These are phyloP conservation scores for Phyllotreta cruciferae DNA, from an alignment of 2,888 invertebrate species.

Conservation along the genomic window DNA sequence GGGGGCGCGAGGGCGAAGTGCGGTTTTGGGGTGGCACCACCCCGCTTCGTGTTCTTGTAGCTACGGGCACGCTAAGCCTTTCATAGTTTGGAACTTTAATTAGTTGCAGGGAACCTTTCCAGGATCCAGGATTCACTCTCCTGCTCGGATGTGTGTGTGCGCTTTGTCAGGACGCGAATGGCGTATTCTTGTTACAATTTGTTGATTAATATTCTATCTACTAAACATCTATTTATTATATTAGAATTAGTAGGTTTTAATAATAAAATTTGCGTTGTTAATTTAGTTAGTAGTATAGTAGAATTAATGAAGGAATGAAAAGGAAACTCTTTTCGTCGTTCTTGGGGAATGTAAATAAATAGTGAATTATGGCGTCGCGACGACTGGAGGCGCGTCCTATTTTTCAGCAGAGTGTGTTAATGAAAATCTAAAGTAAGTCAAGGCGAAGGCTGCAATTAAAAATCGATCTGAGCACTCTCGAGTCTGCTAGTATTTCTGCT, in stretches of 20 bases:
- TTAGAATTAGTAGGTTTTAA: too few relatives aligned
- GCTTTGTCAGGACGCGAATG: too few relatives aligned
- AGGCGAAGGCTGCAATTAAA: constrained; percentile 64
- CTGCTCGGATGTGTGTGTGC: constrained; percentile 40
- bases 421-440: constrained; percentile 62
- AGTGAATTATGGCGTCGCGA: constrained; percentile 52
- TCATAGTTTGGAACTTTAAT: constrained; percentile 61
- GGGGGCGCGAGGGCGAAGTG: constrained; percentile 40
- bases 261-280: too few relatives aligned
- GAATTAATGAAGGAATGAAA: constrained; percentile 1
- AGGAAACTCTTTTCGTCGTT: constrained; percentile 29
- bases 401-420: constrained; percentile 55
- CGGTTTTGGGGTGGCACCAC: constrained; percentile 41
- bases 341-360: constrained; percentile 51
- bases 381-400: constrained; percentile 47
- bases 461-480: constrained; percentile 59
- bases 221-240: too few relatives aligned
- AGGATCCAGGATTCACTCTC: constrained; percentile 52
- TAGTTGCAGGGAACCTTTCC: constrained; percentile 58
- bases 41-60: constrained; percentile 46
- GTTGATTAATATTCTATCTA: too few relatives aligned
- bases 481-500: constrained; percentile 41
- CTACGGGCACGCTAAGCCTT: constrained; percentile 57
- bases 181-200: too few relatives aligned
- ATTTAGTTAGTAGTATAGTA: too few relatives aligned